Base-by-base conservation (phyloP, 2,888 invertebrate genomes). In the Drosophila emarginata region DNA sequence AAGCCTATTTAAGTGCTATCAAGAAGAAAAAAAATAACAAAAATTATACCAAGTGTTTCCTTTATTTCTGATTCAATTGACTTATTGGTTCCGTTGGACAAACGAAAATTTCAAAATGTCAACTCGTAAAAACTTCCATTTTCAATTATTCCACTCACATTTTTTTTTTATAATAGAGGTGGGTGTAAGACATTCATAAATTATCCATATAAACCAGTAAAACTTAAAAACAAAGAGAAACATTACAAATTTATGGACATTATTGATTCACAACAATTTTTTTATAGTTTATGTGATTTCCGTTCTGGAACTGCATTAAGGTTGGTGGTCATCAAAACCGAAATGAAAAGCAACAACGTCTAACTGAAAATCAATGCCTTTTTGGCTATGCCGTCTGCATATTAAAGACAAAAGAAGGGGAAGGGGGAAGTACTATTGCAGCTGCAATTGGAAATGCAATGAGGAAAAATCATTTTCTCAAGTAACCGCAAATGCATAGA, bases 241-340 rank as follows among this genome's bases (percentile, higher is more conserved):
- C 64, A 52, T 63, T 72, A 67, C 72, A 71, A 74, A 81, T 77
- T 75, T 82, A 87, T 82, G 85, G 85, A 81, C 85, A 77, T 81
- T 74, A 82, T 28, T 60, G 58, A 61, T 15, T 53, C 23, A 57
- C 51, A 61, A 52, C 53, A 64, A 39, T 51, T 65, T 71, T 76
- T 87, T 86, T 83, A 84, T 88, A 82, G 86, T 88, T 84, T 84
- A 86, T 88, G 84, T 84, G 84, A 84, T 84, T 86, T 84, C 84
- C 84, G 84, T 65, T 83, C 73, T 78, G 74, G 74, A 85, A 87
- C 88, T 77, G 71, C 86, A 61, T 79, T 21, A 40, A 78, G 86
- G 86, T 87, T 87, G 88, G 83, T 12, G 66, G 64, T 69, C 74
- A 77, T 85, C 88, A 87, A 82, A 65, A 58, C 11, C 12, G 45